Evolutionary conservation across 2,888 invertebrate species (phyloP).

Genomic region (Sphinx pinastri): DNA sequence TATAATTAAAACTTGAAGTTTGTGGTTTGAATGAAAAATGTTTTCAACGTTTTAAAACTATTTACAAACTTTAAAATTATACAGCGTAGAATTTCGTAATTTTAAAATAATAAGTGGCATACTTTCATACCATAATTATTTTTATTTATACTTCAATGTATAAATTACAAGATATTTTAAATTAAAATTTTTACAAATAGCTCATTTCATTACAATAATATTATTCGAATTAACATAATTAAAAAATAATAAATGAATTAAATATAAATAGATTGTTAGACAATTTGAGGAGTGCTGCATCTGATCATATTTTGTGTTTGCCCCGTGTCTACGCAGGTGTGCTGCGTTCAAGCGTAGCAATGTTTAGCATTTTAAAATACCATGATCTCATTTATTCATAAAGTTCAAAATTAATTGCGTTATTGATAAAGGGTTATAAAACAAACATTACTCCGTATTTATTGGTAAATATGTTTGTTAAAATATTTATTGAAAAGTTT

Average conservation of each 20-base stretch:
- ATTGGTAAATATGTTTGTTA: too few species aligned
- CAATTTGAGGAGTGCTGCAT: background rate
- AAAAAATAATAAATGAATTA: too few species aligned
- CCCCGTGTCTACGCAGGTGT: conserved; percentile 50
- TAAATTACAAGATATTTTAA: too few species aligned
- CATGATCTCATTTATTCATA: conserved; percentile 38
- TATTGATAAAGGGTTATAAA: background rate
- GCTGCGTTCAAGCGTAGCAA: conserved; percentile 52
- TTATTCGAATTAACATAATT: too few species aligned
- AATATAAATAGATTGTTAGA: background rate
- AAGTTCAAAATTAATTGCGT: background rate
- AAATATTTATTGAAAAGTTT: too few species aligned
- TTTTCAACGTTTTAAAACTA: background rate
- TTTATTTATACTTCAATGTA: background rate
- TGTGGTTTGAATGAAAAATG: background rate
- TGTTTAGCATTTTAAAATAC: conserved; percentile 68
- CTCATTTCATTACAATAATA: too few species aligned
- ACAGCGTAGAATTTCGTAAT: background rate
- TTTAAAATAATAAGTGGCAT: background rate
- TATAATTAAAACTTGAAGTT: background rate
- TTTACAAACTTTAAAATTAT: background rate
- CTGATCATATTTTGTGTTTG: conserved; percentile 17
- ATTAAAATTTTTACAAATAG: too few species aligned
- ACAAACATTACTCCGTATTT: background rate
- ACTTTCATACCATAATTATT: background rate